Percentiles rank a stretch among this genome's conserved stretches.
Conservation (phyloP, 2,797 vertebrate species). For the Siniperca obscura region DNA sequence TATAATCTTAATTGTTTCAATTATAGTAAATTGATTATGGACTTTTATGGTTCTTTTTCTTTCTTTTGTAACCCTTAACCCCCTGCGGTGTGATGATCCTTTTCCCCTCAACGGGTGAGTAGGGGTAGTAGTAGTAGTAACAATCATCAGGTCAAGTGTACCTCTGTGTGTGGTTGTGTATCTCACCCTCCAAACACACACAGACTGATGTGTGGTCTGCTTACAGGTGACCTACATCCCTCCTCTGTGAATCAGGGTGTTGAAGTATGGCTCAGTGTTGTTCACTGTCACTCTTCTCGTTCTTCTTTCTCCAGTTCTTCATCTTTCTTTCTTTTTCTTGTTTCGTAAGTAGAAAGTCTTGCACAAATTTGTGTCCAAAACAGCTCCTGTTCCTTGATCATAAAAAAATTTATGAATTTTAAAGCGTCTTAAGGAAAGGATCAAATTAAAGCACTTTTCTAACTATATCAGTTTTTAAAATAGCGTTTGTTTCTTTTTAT, state of each 20-base stretch:
- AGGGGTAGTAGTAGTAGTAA: too few relatives aligned
- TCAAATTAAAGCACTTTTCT: neutral
- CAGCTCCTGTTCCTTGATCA: neutral
- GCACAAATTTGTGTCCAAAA: neutral
- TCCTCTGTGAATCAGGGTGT: conserved; percentile 20
- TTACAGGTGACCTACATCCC: conserved; percentile 63
- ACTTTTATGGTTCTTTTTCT: conserved; percentile 4
- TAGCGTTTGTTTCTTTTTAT: too few relatives aligned
- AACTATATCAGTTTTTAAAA: too few relatives aligned
- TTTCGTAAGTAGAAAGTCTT: neutral
- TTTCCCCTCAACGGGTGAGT: conserved; percentile 30
- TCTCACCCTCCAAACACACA: neutral
- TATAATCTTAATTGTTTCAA: neutral
- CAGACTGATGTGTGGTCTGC: conserved; percentile 48
- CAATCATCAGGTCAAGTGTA: conserved; percentile 26
- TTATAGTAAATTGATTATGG: neutral
- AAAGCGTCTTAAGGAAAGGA: neutral
- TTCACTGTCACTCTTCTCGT: neutral
- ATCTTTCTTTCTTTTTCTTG: neutral
- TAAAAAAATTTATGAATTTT: too few relatives aligned
- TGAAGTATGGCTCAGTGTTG: neutral
- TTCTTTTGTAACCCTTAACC: conserved; percentile 15
- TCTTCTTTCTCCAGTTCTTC: neutral
- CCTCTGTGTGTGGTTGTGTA: neutral
- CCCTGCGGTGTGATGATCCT: conserved; percentile 5